Evolutionary conservation across 2,113 vertebrate genomes (phyloP).

Genomic region (Stictonetta naevosa): DNA sequence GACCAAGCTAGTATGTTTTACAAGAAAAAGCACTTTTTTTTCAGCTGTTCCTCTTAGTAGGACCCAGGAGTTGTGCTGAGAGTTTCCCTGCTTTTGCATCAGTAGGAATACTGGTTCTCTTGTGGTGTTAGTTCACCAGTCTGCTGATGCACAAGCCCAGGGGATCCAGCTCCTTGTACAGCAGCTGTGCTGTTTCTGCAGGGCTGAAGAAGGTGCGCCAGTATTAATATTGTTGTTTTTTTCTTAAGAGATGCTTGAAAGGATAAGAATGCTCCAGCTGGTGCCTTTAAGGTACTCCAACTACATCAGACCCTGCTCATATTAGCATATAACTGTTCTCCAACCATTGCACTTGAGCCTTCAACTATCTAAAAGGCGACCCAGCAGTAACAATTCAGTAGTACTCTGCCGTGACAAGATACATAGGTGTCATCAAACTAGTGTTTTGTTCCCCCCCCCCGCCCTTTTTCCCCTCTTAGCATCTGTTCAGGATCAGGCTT

Average conservation of each 20-base stretch:
- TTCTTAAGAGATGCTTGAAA: background rate
- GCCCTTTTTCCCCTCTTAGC: background rate
- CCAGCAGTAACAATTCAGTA: background rate
- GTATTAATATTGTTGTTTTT: background rate
- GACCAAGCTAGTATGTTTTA: constrained; percentile 18
- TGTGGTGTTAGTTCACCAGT: background rate
- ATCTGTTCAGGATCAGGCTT: constrained; percentile 2
- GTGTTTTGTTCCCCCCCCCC: background rate
- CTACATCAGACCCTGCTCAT: background rate
- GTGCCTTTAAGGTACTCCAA: background rate
- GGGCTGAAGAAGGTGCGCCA: constrained; percentile 46
- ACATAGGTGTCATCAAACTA: background rate
- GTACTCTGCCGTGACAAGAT: background rate
- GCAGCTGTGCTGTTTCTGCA: constrained; percentile 33
- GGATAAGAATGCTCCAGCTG: constrained; percentile 7
- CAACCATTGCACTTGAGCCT: constrained; percentile 27
- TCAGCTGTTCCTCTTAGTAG: constrained; percentile 42
- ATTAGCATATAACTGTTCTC: background rate
- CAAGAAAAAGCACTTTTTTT: constrained; percentile 52
- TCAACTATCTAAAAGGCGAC: background rate
- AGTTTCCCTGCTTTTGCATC: background rate
- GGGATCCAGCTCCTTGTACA: background rate
- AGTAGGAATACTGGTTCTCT: background rate
- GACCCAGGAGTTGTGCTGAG: background rate
- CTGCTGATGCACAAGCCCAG: background rate